phyloP scores from a whole-genome alignment of 1,140 invertebrate genomes.

The Lepidurus arcticus region DNA sequence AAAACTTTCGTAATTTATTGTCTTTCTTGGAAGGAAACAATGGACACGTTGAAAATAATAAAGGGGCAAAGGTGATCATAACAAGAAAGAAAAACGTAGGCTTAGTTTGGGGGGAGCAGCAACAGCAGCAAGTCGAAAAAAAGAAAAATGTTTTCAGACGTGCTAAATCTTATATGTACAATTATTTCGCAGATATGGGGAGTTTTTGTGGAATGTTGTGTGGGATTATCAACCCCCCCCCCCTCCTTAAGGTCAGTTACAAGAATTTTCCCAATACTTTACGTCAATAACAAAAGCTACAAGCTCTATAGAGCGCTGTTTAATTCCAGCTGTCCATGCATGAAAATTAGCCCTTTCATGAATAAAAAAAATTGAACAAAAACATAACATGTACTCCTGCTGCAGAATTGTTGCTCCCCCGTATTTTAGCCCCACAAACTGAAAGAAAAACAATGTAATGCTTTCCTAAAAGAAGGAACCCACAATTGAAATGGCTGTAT shows the following conservation, averaged over 20 bases:
- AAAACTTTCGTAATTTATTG: constrained; percentile 20
- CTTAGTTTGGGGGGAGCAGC: neutral
- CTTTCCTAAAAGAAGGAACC: constrained; percentile 15
- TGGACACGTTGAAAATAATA: constrained; percentile 18
- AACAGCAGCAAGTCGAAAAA: neutral
- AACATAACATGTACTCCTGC: constrained; percentile 3
- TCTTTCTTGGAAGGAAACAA: constrained; percentile 22
- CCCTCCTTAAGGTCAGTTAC: neutral
- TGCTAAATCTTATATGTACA: neutral
- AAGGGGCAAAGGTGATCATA: constrained; percentile 18
- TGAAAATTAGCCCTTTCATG: neutral
- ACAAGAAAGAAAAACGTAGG: constrained; percentile 14
- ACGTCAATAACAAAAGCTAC: neutral
- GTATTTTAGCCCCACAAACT: neutral
- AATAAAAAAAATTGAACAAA: neutral
- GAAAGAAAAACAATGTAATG: neutral
- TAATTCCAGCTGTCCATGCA: neutral
- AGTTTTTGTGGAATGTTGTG: neutral
- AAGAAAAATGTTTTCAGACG: neutral
- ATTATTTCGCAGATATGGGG: neutral
- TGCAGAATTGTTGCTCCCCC: neutral
- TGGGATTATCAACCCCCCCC: neutral
- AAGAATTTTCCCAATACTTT: neutral
- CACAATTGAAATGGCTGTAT: constrained; percentile 6
- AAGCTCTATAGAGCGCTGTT: neutral